phyloP scores from a whole-genome alignment of 1,140 invertebrate genomes.

The Chionoecetes opilio region DNA sequence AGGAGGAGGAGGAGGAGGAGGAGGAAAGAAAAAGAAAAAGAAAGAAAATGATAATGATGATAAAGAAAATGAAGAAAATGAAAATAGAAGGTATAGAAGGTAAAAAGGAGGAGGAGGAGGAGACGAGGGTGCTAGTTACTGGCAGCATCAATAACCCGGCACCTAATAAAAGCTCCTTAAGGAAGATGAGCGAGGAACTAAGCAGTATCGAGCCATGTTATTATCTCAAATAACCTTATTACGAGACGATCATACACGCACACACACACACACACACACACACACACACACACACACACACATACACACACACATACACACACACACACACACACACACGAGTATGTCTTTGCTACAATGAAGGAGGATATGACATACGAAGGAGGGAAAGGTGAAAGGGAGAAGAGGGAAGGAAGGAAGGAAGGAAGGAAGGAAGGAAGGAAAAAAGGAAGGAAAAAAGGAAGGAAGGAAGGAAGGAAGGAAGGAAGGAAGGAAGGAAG shows the following conservation, averaged over 20 bases:
- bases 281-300: background rate
- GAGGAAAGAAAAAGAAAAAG: background rate
- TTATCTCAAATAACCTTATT: constrained; percentile 10
- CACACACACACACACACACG: background rate
- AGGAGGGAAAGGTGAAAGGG: background rate
- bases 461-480: no score
- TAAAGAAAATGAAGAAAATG: background rate
- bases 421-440: background rate
- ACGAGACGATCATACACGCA: background rate
- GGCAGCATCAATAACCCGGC: background rate
- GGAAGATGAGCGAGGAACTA: constrained; percentile 4
- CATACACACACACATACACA: background rate
- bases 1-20: background rate
- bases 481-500: background rate
- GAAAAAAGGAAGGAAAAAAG: no score
- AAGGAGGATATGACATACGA: background rate
- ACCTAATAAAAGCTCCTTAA: constrained; percentile 5
- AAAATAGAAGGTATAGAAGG: background rate
- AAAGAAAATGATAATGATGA: background rate
- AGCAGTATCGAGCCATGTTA: background rate
- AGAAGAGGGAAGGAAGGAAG: background rate
- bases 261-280: background rate
- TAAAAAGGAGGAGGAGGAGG: background rate
- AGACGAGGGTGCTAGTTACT: background rate
- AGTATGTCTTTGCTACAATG: background rate